Base-by-base conservation (phyloP, 2,797 vertebrate species). In the Aplochiton taeniatus region DNA sequence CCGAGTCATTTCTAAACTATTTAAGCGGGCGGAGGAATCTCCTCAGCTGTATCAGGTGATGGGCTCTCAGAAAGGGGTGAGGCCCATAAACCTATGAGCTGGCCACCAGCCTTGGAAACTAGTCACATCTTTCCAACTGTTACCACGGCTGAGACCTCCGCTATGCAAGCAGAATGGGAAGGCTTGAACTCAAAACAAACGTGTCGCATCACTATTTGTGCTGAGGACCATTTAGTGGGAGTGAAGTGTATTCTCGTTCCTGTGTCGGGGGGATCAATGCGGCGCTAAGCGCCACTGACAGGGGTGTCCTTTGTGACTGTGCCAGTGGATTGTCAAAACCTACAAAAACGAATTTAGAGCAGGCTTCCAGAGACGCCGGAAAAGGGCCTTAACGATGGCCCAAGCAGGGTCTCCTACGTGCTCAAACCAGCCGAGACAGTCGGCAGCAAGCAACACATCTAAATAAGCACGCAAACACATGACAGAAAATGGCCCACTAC, bases 291-390 rank as follows among this genome's bases (percentile, higher is more conserved):
- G 49, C 61, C 58, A 60, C 49, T 17, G 53, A 42, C 54, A 10
- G 20, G 63, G 65, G n/a, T 51, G 43, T 53, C 65, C 55, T 69
- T 71, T 70, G 68, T 54, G 18, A 72, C 64, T 4, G 61, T 61
- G 58, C 64, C 72, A 67, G 55, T 11, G 65, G 65, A 65, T 72
- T 73, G 69, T 56, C 62, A 69, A 63, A 65, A 58, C 65, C 17
- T n/a, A n/a, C n/a, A n/a, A n/a, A n/a, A n/a, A n/a, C n/a, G n/a
- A n/a, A n/a, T n/a, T n/a, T n/a, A n/a, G n/a, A n/a, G n/a, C n/a
- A n/a, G n/a, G n/a, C n/a, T n/a, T n/a, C n/a, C n/a, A n/a, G 31
- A 6, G 31, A 31, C 31, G 43, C 49, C 64, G 56, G 57, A 72
- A 58, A 60, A 58, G 76, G 63, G 75, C 59, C 69, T 14, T 72